Percentiles rank a stretch among this genome's conserved stretches.
Evolutionary conservation across 2,888 invertebrate species (phyloP).

Genomic region (Tetragnatha montana): DNA sequence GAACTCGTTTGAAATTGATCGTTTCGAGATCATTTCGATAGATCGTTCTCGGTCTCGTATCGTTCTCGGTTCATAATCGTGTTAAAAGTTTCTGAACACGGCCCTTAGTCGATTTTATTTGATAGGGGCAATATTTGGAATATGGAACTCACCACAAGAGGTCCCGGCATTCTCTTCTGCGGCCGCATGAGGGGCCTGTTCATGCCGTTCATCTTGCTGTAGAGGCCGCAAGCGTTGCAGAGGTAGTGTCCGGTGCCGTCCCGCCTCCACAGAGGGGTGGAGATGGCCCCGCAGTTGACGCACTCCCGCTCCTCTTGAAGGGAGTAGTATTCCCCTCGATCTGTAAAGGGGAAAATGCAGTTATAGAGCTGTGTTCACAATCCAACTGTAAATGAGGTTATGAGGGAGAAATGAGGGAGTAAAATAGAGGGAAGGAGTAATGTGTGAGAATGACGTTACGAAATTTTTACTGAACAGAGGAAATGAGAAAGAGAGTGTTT

Average conservation of each 20-base stretch:
- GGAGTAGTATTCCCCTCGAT: conserved; percentile 59
- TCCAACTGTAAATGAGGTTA: background rate
- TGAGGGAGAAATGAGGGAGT: background rate
- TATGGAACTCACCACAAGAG: conserved; percentile 66
- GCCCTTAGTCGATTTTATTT: too few relatives aligned
- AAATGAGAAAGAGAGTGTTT: background rate
- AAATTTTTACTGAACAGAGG: too few relatives aligned
- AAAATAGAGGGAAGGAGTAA: background rate
- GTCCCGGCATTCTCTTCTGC: conserved; percentile 87
- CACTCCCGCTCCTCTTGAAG: conserved; percentile 91
- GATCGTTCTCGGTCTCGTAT: too few relatives aligned
- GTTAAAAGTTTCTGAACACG: too few relatives aligned
- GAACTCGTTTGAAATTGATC: too few relatives aligned
- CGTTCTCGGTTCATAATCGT: too few relatives aligned
- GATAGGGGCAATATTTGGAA: too few relatives aligned
- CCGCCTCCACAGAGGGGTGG: conserved; percentile 96
- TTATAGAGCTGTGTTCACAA: background rate
- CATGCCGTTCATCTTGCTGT: conserved; percentile 99
- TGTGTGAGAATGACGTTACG: background rate
- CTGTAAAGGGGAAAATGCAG: conserved; percentile 26
- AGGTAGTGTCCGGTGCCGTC: conserved; percentile 98
- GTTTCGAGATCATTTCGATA: too few relatives aligned
- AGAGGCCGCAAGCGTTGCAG: conserved; percentile 98
- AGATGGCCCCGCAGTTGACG: conserved; percentile 97
- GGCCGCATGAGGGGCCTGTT: conserved; percentile 98